Evolutionary conservation across 2,113 vertebrate species (phyloP).

Genomic region (Dolichallabes microphthalmus): DNA sequence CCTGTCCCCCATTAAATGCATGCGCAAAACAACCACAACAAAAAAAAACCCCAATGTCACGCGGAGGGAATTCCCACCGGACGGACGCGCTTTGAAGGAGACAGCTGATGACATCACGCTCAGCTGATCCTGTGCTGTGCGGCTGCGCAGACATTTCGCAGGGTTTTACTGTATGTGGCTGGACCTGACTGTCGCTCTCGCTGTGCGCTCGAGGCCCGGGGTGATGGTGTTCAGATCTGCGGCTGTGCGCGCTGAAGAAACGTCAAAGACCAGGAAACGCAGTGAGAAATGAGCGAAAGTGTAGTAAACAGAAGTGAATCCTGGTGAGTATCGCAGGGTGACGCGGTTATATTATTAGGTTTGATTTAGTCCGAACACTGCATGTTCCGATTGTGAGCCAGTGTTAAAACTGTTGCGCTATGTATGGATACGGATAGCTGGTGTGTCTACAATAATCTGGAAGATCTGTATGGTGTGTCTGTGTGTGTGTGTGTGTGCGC

Average conservation of each 20-base stretch:
- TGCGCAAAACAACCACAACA: not conserved
- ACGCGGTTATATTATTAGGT: not conserved
- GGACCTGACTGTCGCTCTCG: not conserved
- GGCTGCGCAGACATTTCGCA: not conserved
- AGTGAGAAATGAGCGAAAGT: conserved; percentile 17
- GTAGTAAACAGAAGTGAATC: conserved; percentile 21
- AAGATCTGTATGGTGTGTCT: not conserved
- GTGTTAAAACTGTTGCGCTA: not conserved
- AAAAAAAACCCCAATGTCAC: conserved; percentile 47
- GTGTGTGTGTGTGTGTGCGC: not conserved
- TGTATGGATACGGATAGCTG: not conserved
- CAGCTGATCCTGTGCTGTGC: conserved; percentile 36
- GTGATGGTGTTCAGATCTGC: conserved; percentile 6
- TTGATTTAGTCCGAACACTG: not conserved
- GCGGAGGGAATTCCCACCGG: conserved; percentile 57
- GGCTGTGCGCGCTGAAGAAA: not conserved
- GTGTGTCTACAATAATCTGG: no score
- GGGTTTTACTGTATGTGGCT: not conserved
- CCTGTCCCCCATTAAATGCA: not conserved
- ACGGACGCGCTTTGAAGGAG: not conserved
- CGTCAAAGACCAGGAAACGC: conserved; percentile 55
- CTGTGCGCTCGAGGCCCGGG: not conserved
- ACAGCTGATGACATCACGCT: conserved; percentile 34
- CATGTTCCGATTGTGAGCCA: not conserved
- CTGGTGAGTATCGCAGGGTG: conserved; percentile 28